Base-by-base conservation (phyloP, 2,113 vertebrate species). In the Thunnus maccoyii region DNA sequence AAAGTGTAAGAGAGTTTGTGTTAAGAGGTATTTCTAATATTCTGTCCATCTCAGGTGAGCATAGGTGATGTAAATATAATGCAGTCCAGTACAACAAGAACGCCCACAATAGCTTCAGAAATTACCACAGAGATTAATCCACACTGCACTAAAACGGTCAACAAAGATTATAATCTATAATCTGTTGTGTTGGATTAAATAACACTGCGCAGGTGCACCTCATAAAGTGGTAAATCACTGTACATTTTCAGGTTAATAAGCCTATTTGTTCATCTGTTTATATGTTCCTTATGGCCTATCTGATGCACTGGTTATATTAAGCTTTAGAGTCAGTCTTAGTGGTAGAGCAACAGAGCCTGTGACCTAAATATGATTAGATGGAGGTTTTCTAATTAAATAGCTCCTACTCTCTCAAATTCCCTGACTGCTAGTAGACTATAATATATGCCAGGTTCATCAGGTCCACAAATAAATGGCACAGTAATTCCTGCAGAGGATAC, bases 321-420 rank as follows among this genome's bases (percentile, higher is more conserved):
- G 76, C 62, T 72, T 30, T 25, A 57, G 67, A 79, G 52, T 63
- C 36, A 27, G 13, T 48, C 62, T 44, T 22, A 20, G 67, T 61
- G 62, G 36, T 54, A 76, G 58, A 87, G 84, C 76, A 86, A 87
- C 77, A 73, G 78, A 79, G 61, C 51, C 61, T 48, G 60, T 88
- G 89, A 90, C 91, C 90, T 88, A 89, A 72, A 92, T 93, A 56
- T 81, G 76, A 4, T 11, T 18, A 76, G 75, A 85, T 87, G 76
- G 67, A 88, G 78, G 20, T 20, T 84, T 89, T 85, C 89, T 88
- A 90, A 91, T 92, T 90, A 87, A 90, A 90, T 66, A 74, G 66
- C 72, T 78, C 76, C 15, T 16, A 13, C 71, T 48, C 64, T 64
- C 65, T 66, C 66, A 72, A 68, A 87, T 78, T 84, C 87, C 87